A percentile compares a stretch with the other conserved stretches of the same genome.
Evolutionary conservation across 2,113 vertebrate genomes (phyloP).

Genomic region (Formicarius rufipectus): DNA sequence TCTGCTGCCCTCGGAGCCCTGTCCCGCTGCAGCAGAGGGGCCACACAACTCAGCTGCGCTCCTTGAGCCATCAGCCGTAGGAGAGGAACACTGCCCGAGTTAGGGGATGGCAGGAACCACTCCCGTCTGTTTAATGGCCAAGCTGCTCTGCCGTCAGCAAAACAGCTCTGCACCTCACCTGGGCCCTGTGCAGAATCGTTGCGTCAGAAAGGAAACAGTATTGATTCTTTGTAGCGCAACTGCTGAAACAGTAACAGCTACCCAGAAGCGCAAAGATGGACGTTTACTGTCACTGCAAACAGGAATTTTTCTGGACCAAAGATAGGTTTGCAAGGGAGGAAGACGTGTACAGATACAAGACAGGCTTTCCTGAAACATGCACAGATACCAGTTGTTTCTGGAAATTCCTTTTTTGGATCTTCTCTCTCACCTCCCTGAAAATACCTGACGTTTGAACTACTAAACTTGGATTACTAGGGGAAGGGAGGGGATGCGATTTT

Average conservation of each 20-base stretch:
- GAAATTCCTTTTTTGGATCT: neutral
- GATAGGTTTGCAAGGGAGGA: neutral
- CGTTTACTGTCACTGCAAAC: neutral
- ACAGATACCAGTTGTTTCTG: neutral
- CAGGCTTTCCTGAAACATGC: neutral
- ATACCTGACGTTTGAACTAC: neutral
- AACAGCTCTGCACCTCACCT: neutral
- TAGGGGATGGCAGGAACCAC: fast-evolving
- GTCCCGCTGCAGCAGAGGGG: neutral
- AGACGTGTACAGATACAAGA: neutral
- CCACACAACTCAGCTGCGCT: neutral
- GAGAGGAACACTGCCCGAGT: neutral
- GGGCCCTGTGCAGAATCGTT: neutral
- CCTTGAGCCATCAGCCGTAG: neutral
- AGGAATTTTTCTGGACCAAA: neutral
- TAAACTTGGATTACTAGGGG: neutral
- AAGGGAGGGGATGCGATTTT: neutral
- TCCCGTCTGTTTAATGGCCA: neutral
- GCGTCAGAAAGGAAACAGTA: neutral
- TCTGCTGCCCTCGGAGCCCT: neutral
- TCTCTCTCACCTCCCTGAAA: neutral
- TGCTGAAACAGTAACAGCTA: neutral
- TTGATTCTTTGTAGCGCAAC: neutral
- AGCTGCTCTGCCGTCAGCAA: neutral
- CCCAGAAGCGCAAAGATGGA: neutral